Evolutionary conservation across 2,113 vertebrate genomes (phyloP).

Genomic region (Carlito syrichta): DNA sequence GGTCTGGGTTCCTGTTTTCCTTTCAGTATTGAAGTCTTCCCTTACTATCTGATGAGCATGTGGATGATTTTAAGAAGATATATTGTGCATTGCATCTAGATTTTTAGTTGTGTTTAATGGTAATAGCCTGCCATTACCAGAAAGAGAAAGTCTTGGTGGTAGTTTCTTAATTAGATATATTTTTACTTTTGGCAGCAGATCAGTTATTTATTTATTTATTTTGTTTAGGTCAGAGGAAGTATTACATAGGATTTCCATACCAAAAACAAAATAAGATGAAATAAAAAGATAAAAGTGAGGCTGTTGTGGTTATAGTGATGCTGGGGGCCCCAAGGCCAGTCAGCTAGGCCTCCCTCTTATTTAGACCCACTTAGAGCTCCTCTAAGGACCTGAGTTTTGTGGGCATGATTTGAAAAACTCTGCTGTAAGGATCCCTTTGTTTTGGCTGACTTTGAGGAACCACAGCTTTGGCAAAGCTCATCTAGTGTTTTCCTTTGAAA

Average conservation of each 20-base stretch:
- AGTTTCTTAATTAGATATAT: constrained; percentile 19
- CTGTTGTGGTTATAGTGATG: not conserved
- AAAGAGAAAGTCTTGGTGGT: not conserved
- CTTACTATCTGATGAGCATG: not conserved
- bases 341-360: not conserved
- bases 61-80: not conserved
- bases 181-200: constrained; percentile 41
- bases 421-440: not conserved
- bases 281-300: not conserved
- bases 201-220: not conserved
- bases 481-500: constrained; percentile 43
- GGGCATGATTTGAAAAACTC: not conserved
- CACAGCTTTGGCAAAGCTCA: constrained; percentile 41
- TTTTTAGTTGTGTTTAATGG: constrained; percentile 16
- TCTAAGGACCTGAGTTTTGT: not conserved
- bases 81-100: not conserved
- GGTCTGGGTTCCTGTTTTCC: not conserved
- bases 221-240: not conserved
- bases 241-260: not conserved
- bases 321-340: not conserved
- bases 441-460: constrained; percentile 50
- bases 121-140: not conserved
- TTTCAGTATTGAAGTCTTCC: not conserved
- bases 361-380: not conserved
- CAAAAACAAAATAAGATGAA: not conserved